Conservation (phyloP, 2,113 vertebrate species). For the Cyrtonyx montezumae region DNA sequence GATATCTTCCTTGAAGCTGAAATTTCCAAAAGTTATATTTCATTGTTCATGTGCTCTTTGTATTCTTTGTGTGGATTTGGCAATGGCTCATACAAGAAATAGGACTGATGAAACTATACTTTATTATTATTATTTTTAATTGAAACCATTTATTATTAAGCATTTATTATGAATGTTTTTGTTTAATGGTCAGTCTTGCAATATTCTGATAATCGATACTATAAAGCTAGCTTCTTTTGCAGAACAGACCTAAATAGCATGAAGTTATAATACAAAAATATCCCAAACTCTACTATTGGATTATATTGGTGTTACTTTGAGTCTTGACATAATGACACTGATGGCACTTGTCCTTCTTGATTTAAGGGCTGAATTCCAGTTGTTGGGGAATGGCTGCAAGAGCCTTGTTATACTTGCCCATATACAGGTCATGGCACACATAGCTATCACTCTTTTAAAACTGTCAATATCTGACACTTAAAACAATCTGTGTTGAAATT, state of each 20-base stretch:
- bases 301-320: neutral
- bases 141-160: neutral
- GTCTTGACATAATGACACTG: neutral
- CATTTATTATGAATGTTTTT: neutral
- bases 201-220: neutral
- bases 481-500: neutral
- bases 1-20: neutral
- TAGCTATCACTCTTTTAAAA: neutral
- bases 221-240: neutral
- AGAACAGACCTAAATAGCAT: neutral
- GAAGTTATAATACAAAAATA: neutral
- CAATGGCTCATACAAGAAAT: neutral
- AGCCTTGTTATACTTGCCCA: neutral
- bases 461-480: fast-evolving
- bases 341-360: neutral
- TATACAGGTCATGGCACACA: neutral
- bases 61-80: neutral
- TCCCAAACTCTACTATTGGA: too few species aligned
- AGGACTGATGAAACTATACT: neutral
- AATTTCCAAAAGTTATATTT: neutral
- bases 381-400: too few species aligned
- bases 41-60: neutral
- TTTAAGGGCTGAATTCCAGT: neutral
- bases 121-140: neutral
- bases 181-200: neutral